Evolutionary conservation across 2,797 vertebrate species (phyloP), one percentile per base, ranked within the genome.

Genomic region (Poecilia velifera): DNA sequence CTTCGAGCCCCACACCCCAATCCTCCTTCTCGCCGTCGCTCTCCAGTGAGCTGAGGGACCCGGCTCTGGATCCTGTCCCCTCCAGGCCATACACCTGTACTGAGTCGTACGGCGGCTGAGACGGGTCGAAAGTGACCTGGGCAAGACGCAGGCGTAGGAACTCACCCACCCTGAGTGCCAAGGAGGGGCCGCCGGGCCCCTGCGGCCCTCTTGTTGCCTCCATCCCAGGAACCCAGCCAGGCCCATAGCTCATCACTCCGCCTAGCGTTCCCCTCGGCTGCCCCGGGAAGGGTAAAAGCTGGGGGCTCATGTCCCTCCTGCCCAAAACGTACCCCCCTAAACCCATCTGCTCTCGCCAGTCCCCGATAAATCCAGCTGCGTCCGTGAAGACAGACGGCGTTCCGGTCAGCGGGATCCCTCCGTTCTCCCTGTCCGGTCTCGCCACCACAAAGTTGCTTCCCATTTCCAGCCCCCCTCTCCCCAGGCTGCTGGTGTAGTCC

Each of bases 11-110:
- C 0, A 95, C 94, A 13, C 94, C 93, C 81, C 96, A 96, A 6
- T 96, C 96, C 8, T 96, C 96, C 81, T 96, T 95, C 3, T 96
- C 96, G 0, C 95, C 96, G 78, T 97, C 97, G 0, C 97, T 97
- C 76, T 97, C 95, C 14, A 96, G 92, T 0, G 97, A 97, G 89
- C 97, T 96, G 43, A 98, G 96, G 3, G 97, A 98, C 55, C 97
- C 97, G 0, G 97, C 97, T 16, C 96, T 94, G n/a, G 97, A 98
- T 25, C 97, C 97, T 31, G 95, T 96, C 72, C 97, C 97, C 89
- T 98, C 97, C 72, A 97, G 96, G 83, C 97, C 97, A 3, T 97
- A 98, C 85, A 98, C 96, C 92, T 98, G 97, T 91, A 98, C 97
- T 0, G 97, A 98, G 90, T 98, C 97, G 51, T 97, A 98, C 0